Conservation (phyloP, 2,797 vertebrate species). For the Sebastes oblongus region DNA sequence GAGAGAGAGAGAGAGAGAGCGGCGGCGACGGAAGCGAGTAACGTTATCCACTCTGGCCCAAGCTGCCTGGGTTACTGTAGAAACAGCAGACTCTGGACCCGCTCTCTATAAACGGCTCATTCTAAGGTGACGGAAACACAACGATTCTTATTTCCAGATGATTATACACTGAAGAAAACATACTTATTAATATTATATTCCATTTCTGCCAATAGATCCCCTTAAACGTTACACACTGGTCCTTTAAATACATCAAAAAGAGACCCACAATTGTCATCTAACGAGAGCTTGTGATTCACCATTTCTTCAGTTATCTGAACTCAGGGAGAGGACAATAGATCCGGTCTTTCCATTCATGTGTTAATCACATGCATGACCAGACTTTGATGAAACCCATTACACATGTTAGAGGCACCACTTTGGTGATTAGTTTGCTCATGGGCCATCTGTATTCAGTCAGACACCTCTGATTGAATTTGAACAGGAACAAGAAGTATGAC, state of each 20-base stretch:
- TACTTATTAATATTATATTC: too few species aligned
- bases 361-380: slow-evolving; percentile 22
- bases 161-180: too few species aligned
- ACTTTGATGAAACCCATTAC: slow-evolving; percentile 24
- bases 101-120: too few species aligned
- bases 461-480: background rate
- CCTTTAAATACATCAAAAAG: background rate
- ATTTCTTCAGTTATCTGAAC: background rate
- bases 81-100: too few species aligned
- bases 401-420: background rate
- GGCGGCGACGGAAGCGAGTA: too few species aligned
- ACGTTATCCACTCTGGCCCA: too few species aligned
- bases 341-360: background rate
- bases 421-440: background rate
- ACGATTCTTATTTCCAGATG: too few species aligned
- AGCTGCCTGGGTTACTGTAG: too few species aligned
- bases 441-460: slow-evolving; percentile 6
- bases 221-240: too few species aligned
- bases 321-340: background rate
- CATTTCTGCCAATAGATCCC: too few species aligned
- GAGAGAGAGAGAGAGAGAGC: too few species aligned
- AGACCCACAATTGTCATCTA: background rate
- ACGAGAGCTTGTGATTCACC: background rate
- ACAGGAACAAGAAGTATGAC: background rate
- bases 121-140: too few species aligned